A percentile compares a stretch with the other conserved stretches of the same genome.
These are phyloP conservation scores for Delphinus delphis DNA, from an alignment of 2,113 vertebrate genomes.

Conservation along the genomic window DNA sequence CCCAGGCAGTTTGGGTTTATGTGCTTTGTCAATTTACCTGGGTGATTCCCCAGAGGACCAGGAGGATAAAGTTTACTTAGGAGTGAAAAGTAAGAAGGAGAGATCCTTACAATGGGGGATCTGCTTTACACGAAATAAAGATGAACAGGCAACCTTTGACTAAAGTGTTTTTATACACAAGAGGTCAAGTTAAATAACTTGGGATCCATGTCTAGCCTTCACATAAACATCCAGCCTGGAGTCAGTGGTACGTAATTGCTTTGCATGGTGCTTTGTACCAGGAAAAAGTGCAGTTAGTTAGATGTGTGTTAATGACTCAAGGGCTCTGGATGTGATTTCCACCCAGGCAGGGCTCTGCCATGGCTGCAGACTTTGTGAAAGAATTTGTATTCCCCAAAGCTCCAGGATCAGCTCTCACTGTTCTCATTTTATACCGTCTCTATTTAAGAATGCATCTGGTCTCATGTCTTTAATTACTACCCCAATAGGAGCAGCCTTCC, in stretches of 20 bases:
- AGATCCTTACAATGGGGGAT: background rate
- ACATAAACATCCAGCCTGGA: background rate
- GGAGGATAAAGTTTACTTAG: slow-evolving; percentile 59
- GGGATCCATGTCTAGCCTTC: background rate
- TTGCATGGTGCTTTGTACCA: background rate
- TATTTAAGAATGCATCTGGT: background rate
- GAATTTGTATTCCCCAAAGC: background rate
- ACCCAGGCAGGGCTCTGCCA: background rate
- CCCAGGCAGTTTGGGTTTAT: slow-evolving; percentile 59
- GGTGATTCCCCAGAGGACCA: background rate
- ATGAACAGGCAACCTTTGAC: slow-evolving; percentile 13
- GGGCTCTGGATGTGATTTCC: background rate
- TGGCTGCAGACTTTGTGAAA: background rate
- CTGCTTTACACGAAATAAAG: slow-evolving; percentile 52
- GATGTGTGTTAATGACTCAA: slow-evolving; percentile 16
- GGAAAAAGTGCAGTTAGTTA: background rate
- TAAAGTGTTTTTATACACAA: slow-evolving; percentile 33
- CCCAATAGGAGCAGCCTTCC: background rate
- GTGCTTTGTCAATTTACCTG: slow-evolving; percentile 65
- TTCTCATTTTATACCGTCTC: background rate
- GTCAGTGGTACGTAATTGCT: background rate
- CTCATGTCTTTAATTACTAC: background rate
- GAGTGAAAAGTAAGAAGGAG: slow-evolving; percentile 35
- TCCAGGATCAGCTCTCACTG: background rate
- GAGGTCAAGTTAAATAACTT: slow-evolving; percentile 28